Evolutionary conservation across 2,113 vertebrate species (phyloP).

Genomic region (Upupa epops): DNA sequence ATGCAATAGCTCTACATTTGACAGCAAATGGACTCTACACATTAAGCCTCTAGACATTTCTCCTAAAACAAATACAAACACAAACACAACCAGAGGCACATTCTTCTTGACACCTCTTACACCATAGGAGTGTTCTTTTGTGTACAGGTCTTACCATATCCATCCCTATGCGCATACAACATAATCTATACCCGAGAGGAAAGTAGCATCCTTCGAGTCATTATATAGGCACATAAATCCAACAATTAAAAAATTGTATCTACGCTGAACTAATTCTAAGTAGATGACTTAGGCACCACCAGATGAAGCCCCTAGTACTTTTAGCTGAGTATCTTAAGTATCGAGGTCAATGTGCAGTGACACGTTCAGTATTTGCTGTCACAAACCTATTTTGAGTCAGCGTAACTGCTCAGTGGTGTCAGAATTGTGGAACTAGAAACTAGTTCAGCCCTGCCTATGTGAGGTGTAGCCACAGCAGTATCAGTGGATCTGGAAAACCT

Average conservation of each 20-base stretch:
- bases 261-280: no score
- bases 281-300: no score
- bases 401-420: no score
- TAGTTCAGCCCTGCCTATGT: no score
- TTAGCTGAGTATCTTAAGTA: no score
- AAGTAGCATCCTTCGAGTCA: not conserved
- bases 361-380: no score
- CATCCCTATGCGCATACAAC: not conserved
- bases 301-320: no score
- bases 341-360: no score
- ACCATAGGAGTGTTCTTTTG: not conserved
- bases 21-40: not conserved
- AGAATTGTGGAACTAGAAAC: no score
- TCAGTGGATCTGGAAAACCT: no score
- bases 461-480: no score
- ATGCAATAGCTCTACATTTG: not conserved
- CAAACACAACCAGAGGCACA: not conserved
- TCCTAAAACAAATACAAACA: not conserved
- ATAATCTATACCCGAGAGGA: not conserved
- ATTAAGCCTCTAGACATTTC: not conserved
- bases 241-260: not conserved
- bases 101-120: not conserved
- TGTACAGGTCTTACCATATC: not conserved
- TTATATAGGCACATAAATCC: not conserved
- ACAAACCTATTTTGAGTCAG: no score